These are phyloP conservation scores for Aphelocoma californica DNA, from an alignment of 2,797 vertebrate species.

Conservation along the genomic window DNA sequence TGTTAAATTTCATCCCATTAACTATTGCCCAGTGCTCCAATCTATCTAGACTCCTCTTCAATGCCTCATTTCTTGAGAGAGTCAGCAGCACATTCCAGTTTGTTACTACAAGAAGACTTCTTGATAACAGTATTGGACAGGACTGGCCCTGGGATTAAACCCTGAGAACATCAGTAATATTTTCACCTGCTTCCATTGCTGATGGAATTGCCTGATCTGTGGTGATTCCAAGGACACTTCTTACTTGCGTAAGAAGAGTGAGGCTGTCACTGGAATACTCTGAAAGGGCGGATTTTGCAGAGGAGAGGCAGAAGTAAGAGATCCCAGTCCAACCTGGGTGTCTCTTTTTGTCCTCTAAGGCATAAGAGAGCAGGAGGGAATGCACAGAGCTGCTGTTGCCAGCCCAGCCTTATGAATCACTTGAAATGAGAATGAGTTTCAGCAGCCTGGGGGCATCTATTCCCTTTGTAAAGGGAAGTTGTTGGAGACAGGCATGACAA, in stretches of 20 bases:
- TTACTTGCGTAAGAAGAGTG: background rate
- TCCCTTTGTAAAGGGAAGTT: background rate
- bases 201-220: background rate
- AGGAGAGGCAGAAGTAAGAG: background rate
- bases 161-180: background rate
- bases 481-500: background rate
- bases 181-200: background rate
- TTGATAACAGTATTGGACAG: background rate
- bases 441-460: rapidly evolving
- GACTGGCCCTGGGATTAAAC: background rate
- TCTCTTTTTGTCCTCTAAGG: background rate
- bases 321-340: background rate
- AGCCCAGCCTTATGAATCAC: background rate
- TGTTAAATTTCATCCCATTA: background rate
- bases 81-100: too few species aligned
- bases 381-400: background rate
- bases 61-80: background rate
- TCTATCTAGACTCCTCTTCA: background rate
- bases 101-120: background rate
- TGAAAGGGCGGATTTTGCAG: background rate
- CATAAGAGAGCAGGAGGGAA: background rate
- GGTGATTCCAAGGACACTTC: background rate
- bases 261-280: background rate
- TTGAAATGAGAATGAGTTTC: background rate
- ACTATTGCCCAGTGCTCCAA: background rate